Percentiles rank a stretch among this genome's conserved stretches.
These are phyloP conservation scores for Pipistrellus kuhlii DNA, from an alignment of 2,797 vertebrate genomes.

Conservation along the genomic window DNA sequence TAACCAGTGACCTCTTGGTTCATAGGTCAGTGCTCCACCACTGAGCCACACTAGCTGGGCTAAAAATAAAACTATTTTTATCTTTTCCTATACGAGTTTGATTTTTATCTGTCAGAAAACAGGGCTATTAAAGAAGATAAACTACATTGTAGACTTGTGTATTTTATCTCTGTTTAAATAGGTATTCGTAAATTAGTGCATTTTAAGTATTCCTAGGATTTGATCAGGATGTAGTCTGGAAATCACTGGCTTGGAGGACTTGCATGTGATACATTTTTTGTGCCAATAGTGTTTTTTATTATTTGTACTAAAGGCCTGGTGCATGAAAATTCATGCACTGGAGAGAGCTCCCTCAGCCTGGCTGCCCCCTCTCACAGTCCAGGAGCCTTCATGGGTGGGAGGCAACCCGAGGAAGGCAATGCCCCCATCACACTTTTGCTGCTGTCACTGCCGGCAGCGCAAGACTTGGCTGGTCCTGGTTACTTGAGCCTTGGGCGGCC, in stretches of 20 bases:
- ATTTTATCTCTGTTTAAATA: not conserved
- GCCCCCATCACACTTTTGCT: too few relatives aligned
- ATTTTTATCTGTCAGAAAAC: slow-evolving; percentile 46
- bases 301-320: not conserved
- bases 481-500: too few relatives aligned
- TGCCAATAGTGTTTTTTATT: slow-evolving; percentile 32
- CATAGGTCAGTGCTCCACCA: too few relatives aligned
- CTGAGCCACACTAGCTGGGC: too few relatives aligned
- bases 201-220: slow-evolving; percentile 56
- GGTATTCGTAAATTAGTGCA: not conserved
- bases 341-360: too few relatives aligned
- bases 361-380: too few relatives aligned
- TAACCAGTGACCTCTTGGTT: too few relatives aligned
- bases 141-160: not conserved
- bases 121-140: not conserved
- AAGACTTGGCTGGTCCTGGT: too few relatives aligned
- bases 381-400: too few relatives aligned
- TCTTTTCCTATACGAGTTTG: not conserved
- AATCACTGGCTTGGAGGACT: slow-evolving; percentile 42
- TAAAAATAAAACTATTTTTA: slow-evolving; percentile 44
- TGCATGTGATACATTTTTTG: slow-evolving; percentile 51
- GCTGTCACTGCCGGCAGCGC: too few relatives aligned
- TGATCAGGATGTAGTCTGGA: slow-evolving; percentile 70
- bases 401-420: too few relatives aligned
- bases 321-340: too few relatives aligned